These are phyloP conservation scores for Paratrypauchen microcephalus DNA, from an alignment of 2,797 vertebrate species.

Conservation along the genomic window DNA sequence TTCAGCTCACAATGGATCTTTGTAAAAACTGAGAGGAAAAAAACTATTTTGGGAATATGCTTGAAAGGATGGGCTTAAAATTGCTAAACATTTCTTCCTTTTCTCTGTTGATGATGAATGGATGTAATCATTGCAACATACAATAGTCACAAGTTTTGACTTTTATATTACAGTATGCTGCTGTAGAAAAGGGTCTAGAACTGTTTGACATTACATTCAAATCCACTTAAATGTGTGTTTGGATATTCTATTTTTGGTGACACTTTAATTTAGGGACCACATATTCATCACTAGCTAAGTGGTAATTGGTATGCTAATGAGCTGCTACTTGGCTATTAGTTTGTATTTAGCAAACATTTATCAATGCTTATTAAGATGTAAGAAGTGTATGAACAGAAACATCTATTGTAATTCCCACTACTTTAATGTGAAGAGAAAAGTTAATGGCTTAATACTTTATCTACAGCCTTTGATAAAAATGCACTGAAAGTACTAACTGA, in stretches of 20 bases:
- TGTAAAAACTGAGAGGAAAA: constrained; percentile 4
- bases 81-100: background rate
- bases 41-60: background rate
- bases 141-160: background rate
- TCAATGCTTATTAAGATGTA: too few relatives aligned
- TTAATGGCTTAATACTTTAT: too few relatives aligned
- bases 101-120: background rate
- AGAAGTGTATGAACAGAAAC: too few relatives aligned
- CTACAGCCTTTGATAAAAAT: too few relatives aligned
- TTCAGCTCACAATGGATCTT: background rate
- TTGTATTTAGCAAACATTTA: too few relatives aligned
- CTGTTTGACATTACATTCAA: background rate
- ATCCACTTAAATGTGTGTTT: background rate
- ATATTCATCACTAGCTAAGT: too few relatives aligned
- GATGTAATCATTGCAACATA: background rate
- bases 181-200: background rate
- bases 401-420: too few relatives aligned
- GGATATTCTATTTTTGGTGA: background rate
- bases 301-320: too few relatives aligned
- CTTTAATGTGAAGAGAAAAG: too few relatives aligned
- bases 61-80: background rate
- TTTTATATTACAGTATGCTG: background rate
- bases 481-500: too few relatives aligned
- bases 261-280: too few relatives aligned
- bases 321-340: too few relatives aligned